Percentiles rank a stretch among this genome's conserved stretches.
Evolutionary conservation across 2,113 vertebrate species (phyloP).

Genomic region (Vireo altiloquus): DNA sequence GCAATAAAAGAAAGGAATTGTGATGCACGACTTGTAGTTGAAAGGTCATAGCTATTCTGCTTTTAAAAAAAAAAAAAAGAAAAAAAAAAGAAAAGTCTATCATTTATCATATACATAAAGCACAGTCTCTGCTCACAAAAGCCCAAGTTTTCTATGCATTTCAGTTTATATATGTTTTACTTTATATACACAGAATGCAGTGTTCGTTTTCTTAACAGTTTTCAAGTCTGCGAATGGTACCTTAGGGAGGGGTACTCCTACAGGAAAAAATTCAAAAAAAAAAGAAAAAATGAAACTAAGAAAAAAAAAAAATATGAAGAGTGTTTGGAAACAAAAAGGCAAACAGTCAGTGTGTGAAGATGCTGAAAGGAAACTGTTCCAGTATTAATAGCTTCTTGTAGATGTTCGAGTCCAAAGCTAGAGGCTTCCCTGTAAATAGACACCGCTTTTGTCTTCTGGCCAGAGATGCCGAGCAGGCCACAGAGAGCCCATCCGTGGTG

Average conservation of each 20-base stretch:
- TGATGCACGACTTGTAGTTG: slow-evolving; percentile 65
- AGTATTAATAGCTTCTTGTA: slow-evolving; percentile 67
- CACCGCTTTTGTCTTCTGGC: slow-evolving; percentile 55
- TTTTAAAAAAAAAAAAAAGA: background rate
- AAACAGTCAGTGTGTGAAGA: slow-evolving; percentile 65
- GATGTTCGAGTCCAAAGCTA: slow-evolving; percentile 80
- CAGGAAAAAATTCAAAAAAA: background rate
- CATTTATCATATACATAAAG: slow-evolving; percentile 65
- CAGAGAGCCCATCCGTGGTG: slow-evolving; percentile 37
- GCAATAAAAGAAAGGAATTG: slow-evolving; percentile 68
- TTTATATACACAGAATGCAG: slow-evolving; percentile 76
- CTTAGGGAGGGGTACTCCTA: slow-evolving; percentile 68
- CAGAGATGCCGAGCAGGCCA: slow-evolving; percentile 52
- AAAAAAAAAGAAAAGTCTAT: slow-evolving; percentile 50
- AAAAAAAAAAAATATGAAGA: slow-evolving; percentile 25
- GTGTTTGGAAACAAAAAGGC: slow-evolving; percentile 54
- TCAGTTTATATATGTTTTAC: slow-evolving; percentile 65
- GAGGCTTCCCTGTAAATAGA: slow-evolving; percentile 77
- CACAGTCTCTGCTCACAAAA: slow-evolving; percentile 71
- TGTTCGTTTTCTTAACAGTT: slow-evolving; percentile 74
- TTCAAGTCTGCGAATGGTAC: slow-evolving; percentile 68
- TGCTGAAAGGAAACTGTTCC: slow-evolving; percentile 69
- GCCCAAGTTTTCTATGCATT: slow-evolving; percentile 65
- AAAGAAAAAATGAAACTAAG: slow-evolving; percentile 9
- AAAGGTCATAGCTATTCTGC: slow-evolving; percentile 62